Evolutionary conservation across 1,140 invertebrate species (phyloP).

Genomic region (Melipona quadrifasciata): DNA sequence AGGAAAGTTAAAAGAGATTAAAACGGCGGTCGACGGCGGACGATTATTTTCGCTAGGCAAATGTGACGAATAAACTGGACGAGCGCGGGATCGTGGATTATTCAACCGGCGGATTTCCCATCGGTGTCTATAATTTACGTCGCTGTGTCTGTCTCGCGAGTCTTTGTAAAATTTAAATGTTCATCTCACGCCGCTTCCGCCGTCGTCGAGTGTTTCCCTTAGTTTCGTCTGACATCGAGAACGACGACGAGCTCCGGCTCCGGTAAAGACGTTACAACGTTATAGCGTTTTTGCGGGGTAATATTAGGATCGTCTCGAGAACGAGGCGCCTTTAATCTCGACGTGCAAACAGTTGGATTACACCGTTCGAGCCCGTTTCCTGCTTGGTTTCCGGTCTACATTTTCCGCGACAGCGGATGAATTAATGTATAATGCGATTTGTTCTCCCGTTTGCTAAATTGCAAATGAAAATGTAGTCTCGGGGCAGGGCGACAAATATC

Average conservation of each 20-base stretch:
- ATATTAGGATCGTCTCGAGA: neutral
- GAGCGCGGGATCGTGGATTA: neutral
- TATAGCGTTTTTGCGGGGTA: neutral
- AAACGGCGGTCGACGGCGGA: no score
- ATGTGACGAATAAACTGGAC: constrained; percentile 23
- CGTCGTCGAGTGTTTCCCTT: neutral
- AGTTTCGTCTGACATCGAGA: neutral
- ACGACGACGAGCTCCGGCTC: neutral
- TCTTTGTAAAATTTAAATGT: constrained; percentile 20
- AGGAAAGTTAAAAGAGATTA: no score
- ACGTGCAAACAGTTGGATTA: neutral
- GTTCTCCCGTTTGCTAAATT: neutral
- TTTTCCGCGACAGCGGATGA: neutral
- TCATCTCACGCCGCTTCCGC: neutral
- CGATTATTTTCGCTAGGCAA: constrained; percentile 29
- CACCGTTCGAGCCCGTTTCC: neutral
- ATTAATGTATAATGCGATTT: neutral
- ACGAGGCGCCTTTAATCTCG: neutral
- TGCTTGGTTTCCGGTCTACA: neutral
- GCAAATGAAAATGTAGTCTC: neutral
- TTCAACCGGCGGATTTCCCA: constrained; percentile 14
- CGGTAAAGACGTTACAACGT: neutral
- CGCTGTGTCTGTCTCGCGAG: neutral
- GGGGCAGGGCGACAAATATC: neutral
- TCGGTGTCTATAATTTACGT: constrained; percentile 8